phyloP scores from a whole-genome alignment of 2,113 vertebrate species.

The Alouatta palliata region DNA sequence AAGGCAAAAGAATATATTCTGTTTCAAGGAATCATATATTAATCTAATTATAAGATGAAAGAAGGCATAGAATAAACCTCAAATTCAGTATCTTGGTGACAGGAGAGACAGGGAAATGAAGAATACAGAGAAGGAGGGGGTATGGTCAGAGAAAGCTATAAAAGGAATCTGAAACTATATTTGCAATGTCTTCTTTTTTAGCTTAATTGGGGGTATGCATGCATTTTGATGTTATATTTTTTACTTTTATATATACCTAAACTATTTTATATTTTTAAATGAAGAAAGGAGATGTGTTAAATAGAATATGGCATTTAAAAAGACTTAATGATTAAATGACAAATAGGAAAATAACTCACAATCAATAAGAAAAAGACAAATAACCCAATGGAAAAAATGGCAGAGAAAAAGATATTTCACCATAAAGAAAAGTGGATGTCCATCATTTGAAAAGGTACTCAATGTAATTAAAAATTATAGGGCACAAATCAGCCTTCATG shows the following conservation, averaged over 20 bases:
- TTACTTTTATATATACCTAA: not conserved
- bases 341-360: not conserved
- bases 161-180: not conserved
- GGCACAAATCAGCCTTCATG: not conserved
- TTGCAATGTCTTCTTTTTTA: conserved; percentile 3
- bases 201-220: not conserved
- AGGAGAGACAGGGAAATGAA: not conserved
- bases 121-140: not conserved
- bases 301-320: not conserved
- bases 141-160: not conserved
- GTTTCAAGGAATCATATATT: not conserved
- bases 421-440: not conserved
- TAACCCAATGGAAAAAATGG: not conserved
- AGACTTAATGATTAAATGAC: not conserved
- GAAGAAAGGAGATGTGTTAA: not conserved
- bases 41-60: not conserved
- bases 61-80: not conserved
- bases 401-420: not conserved
- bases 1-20: not conserved
- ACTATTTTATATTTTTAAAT: not conserved
- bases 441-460: not conserved
- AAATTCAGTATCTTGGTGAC: not conserved
- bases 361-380: not conserved
- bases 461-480: not conserved
- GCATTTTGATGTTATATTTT: not conserved